Conservation (phyloP, 2,888 invertebrate genomes). For the Carabus problematicus region DNA sequence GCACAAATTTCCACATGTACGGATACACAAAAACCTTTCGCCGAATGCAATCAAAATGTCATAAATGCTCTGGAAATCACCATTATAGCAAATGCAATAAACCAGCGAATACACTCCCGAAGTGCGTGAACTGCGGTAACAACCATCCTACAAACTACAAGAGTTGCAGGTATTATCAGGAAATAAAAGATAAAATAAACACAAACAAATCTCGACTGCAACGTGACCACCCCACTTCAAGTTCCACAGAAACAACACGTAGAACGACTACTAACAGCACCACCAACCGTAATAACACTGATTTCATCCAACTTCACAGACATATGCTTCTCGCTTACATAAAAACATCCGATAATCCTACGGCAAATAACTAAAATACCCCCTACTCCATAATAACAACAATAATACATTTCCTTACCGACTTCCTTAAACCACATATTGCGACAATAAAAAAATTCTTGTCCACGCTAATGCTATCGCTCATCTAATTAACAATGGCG, state of each 20-base stretch:
- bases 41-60: conserved; percentile 5
- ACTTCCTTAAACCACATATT: neutral
- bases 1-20: conserved; percentile 23
- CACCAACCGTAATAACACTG: too few relatives aligned
- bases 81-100: conserved; percentile 14
- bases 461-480: neutral
- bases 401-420: neutral
- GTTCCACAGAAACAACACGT: too few relatives aligned
- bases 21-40: conserved; percentile 18
- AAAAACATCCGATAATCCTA: neutral
- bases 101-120: neutral
- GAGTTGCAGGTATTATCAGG: conserved; percentile 7
- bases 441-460: neutral
- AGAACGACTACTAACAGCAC: too few relatives aligned
- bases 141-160: conserved; percentile 16
- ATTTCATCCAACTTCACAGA: too few relatives aligned
- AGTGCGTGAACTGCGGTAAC: conserved; percentile 18
- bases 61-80: conserved; percentile 14
- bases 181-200: conserved; percentile 13
- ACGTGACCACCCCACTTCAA: neutral
- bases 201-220: neutral
- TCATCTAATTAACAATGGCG: neutral
- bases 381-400: neutral
- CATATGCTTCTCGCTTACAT: neutral
- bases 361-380: neutral